A percentile compares a stretch with the other conserved stretches of the same genome.
phyloP scores from a whole-genome alignment of 2,797 vertebrate species.

The Crenichthys baileyi region DNA sequence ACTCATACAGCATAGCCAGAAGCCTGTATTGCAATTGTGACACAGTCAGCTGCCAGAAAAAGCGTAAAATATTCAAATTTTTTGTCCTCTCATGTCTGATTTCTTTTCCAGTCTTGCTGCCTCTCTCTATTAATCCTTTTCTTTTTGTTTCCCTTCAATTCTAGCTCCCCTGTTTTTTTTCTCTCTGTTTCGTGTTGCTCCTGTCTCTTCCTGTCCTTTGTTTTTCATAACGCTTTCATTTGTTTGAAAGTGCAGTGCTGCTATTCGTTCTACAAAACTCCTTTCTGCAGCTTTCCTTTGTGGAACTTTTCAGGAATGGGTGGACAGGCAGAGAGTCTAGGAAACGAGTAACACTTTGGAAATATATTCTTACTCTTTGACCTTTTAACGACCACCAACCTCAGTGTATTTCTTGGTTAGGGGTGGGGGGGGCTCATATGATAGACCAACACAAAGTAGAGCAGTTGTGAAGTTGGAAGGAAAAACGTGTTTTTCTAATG shows the following conservation, averaged over 20 bases:
- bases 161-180: slow-evolving; percentile 36
- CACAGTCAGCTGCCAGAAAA: slow-evolving; percentile 55
- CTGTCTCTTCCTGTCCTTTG: slow-evolving; percentile 11
- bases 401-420: not conserved
- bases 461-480: not conserved
- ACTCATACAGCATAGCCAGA: slow-evolving; percentile 43
- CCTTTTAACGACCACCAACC: not conserved
- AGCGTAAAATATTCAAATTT: slow-evolving; percentile 64
- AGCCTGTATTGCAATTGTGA: slow-evolving; percentile 49
- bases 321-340: not conserved
- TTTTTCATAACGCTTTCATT: slow-evolving; percentile 22
- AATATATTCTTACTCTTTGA: not conserved
- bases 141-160: slow-evolving; percentile 47
- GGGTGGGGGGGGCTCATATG: not conserved
- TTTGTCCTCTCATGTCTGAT: slow-evolving; percentile 61
- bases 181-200: slow-evolving; percentile 41
- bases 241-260: slow-evolving; percentile 20
- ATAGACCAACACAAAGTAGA: not conserved
- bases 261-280: slow-evolving; percentile 18
- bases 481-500: not conserved
- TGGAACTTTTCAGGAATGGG: not conserved
- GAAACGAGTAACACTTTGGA: not conserved
- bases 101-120: slow-evolving; percentile 41
- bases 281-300: slow-evolving; percentile 13
- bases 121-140: slow-evolving; percentile 51